Evolutionary conservation across 2,113 vertebrate species (phyloP).

Genomic region (Reinhardtius hippoglossoides): DNA sequence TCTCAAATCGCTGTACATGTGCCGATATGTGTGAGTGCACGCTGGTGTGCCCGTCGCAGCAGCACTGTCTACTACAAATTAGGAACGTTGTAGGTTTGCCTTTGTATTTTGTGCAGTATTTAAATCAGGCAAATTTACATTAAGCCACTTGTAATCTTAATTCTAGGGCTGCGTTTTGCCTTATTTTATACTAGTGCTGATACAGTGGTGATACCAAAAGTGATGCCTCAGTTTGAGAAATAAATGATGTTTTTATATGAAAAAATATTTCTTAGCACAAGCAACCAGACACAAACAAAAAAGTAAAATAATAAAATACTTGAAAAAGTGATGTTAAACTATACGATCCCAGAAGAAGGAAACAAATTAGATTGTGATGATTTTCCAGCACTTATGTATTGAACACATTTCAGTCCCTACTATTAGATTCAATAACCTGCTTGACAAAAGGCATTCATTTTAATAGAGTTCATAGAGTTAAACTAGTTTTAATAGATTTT

Average conservation of each 20-base stretch:
- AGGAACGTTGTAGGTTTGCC: too few species aligned
- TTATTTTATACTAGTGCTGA: neutral
- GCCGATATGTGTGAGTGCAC: constrained; percentile 51
- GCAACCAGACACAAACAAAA: neutral
- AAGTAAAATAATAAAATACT: neutral
- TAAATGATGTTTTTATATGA: too few species aligned
- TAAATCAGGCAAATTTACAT: neutral
- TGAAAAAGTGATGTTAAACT: too few species aligned
- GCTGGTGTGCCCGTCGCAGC: neutral
- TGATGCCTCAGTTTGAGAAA: too few species aligned
- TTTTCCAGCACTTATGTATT: too few species aligned
- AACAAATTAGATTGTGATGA: too few species aligned
- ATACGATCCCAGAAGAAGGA: too few species aligned
- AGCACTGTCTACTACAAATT: neutral
- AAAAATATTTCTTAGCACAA: neutral
- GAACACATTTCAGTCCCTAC: neutral
- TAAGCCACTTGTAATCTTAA: neutral
- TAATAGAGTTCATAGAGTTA: neutral
- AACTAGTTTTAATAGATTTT: neutral
- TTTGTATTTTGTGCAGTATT: neutral
- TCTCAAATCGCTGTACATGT: constrained; percentile 65
- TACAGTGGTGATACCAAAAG: neutral
- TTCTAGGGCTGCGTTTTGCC: neutral
- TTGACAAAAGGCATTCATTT: neutral
- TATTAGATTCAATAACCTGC: neutral